Evolutionary conservation across 2,113 vertebrate genomes (phyloP).

Genomic region (Campylorhamphus procurvoides): DNA sequence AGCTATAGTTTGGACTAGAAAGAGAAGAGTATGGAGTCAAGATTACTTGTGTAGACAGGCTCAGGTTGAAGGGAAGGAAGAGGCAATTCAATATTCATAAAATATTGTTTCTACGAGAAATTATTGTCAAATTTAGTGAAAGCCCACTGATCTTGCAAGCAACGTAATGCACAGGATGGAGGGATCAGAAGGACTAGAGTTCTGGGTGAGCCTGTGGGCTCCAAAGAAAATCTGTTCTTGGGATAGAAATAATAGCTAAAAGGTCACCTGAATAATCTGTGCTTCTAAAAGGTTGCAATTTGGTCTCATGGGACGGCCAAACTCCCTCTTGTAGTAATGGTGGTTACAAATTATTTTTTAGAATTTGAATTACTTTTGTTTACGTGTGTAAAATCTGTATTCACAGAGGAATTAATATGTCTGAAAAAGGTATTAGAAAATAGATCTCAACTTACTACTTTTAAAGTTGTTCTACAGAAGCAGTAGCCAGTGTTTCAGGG

Average conservation of each 20-base stretch:
- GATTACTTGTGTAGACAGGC: not conserved
- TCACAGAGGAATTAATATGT: not conserved
- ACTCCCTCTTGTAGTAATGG: not conserved
- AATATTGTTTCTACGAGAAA: not conserved
- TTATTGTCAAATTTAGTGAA: not conserved
- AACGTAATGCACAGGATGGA: not conserved
- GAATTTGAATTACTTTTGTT: not conserved
- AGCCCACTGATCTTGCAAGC: not conserved
- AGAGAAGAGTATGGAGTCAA: not conserved
- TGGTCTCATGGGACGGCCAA: not conserved
- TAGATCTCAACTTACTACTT: not conserved
- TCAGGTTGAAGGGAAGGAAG: not conserved
- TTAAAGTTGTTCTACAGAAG: not conserved
- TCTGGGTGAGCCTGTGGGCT: not conserved
- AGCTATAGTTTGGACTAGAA: not conserved
- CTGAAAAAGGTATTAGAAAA: not conserved
- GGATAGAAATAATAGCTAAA: not conserved
- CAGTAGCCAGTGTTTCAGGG: not conserved
- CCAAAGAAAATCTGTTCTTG: not conserved
- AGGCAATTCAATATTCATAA: not conserved
- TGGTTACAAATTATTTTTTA: not conserved
- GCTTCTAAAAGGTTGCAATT: not conserved
- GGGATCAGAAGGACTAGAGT: not conserved
- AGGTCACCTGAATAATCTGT: not conserved
- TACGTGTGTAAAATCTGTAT: not conserved